Percentiles rank a stretch among this genome's conserved stretches.
These are phyloP conservation scores for Scaeva pyrastri DNA, from an alignment of 2,888 invertebrate species.

Conservation along the genomic window DNA sequence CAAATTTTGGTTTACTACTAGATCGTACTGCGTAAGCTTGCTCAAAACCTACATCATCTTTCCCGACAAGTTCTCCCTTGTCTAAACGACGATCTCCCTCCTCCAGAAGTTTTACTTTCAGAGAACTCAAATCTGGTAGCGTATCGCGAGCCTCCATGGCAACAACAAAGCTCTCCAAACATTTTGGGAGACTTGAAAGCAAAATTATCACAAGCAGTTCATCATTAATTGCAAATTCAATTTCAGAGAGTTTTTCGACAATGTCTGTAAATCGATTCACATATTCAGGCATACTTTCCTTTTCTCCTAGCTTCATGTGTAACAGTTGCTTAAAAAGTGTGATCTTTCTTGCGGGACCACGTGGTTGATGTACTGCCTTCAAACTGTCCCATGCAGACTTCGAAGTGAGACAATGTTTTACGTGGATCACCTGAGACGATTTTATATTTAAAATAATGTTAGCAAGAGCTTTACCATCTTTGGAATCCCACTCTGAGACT, in stretches of 20 bases:
- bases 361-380: slow-evolving; percentile 34
- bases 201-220: slow-evolving; percentile 44
- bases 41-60: not conserved
- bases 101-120: slow-evolving; percentile 27
- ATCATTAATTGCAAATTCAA: slow-evolving; percentile 33
- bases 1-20: slow-evolving; percentile 5
- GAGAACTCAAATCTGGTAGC: no score
- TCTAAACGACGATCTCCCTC: slow-evolving; percentile 24
- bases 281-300: slow-evolving; percentile 15
- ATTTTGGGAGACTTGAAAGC: slow-evolving; percentile 27
- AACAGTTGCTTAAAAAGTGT: slow-evolving; percentile 50
- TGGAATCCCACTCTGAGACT: slow-evolving; percentile 18
- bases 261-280: slow-evolving; percentile 18
- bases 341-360: slow-evolving; percentile 56
- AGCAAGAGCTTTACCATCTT: slow-evolving; percentile 52
- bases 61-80: not conserved
- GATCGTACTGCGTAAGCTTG: not conserved
- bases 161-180: not conserved
- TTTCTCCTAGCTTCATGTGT: slow-evolving; percentile 11
- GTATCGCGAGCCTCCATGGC: not conserved
- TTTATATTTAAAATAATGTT: slow-evolving; percentile 51
- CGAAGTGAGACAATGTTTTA: slow-evolving; percentile 47
- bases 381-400: slow-evolving; percentile 50
- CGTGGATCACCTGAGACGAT: not conserved
- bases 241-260: slow-evolving; percentile 27